Evolutionary conservation across 1,140 invertebrate species (phyloP).

Genomic region (Hestina assimilis): DNA sequence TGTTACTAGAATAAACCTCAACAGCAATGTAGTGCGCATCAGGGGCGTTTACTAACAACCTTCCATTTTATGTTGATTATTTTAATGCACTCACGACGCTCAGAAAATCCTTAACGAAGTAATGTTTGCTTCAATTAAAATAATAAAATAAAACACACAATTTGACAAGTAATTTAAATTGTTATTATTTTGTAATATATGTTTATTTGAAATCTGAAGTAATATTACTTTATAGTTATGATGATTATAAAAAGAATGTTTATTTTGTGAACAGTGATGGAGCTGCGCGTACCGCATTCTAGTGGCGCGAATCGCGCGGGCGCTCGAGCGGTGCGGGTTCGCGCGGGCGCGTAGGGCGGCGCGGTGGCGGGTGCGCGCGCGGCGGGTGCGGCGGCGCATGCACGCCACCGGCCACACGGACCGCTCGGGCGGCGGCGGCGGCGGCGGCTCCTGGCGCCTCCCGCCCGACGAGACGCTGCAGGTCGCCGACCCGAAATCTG

Average conservation of each 20-base stretch:
- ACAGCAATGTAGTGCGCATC: too few relatives aligned
- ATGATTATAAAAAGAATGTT: background rate
- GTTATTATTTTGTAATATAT: too few relatives aligned
- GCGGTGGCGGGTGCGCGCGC: slow-evolving; percentile 67
- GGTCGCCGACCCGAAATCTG: slow-evolving; percentile 88
- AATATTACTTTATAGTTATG: background rate
- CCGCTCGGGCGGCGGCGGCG: slow-evolving; percentile 80
- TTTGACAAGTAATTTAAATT: too few relatives aligned
- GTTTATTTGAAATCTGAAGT: too few relatives aligned
- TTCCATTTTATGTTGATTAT: background rate
- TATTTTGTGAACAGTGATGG: slow-evolving; percentile 46
- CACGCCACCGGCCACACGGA: slow-evolving; percentile 90
- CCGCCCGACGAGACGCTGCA: slow-evolving; percentile 93
- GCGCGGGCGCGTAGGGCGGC: slow-evolving; percentile 57
- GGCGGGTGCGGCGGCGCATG: slow-evolving; percentile 80
- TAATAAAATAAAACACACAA: too few relatives aligned
- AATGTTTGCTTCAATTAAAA: too few relatives aligned
- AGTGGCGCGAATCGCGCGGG: slow-evolving; percentile 30
- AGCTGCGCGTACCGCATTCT: slow-evolving; percentile 28
- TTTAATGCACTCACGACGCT: background rate
- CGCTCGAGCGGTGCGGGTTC: slow-evolving; percentile 33
- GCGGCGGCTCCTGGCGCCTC: slow-evolving; percentile 87
- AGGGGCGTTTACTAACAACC: too few relatives aligned
- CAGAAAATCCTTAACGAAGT: too few relatives aligned
- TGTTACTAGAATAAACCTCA: too few relatives aligned